Conservation (phyloP, 1,140 invertebrate genomes). For the Helicoverpa zea region DNA sequence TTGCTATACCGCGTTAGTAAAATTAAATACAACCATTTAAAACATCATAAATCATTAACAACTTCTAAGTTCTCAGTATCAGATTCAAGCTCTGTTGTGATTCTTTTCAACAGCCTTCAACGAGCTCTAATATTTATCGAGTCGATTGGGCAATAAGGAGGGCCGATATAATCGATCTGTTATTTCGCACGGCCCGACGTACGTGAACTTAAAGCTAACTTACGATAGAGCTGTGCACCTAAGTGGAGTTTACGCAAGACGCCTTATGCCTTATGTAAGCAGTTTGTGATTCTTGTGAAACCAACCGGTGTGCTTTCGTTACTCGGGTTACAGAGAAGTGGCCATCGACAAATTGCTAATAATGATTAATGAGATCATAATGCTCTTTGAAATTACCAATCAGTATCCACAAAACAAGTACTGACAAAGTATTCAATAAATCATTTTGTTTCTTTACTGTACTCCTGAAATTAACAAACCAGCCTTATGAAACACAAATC, state of each 20-base stretch:
- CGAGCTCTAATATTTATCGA: slow-evolving; percentile 42
- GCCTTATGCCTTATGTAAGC: slow-evolving; percentile 77
- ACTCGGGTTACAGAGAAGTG: slow-evolving; percentile 62
- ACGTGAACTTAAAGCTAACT: slow-evolving; percentile 77
- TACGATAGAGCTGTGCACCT: slow-evolving; percentile 67
- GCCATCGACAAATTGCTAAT: slow-evolving; percentile 64
- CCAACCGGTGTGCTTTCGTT: slow-evolving; percentile 70
- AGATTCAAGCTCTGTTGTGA: slow-evolving; percentile 10
- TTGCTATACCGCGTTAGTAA: not conserved
- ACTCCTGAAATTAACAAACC: slow-evolving; percentile 9
- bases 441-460: not conserved
- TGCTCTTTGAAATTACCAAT: slow-evolving; percentile 50
- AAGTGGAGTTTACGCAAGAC: slow-evolving; percentile 78
- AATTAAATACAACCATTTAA: not conserved
- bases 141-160: slow-evolving; percentile 40
- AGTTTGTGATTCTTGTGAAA: slow-evolving; percentile 78
- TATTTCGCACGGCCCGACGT: slow-evolving; percentile 65
- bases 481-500: slow-evolving; percentile 12
- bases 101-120: slow-evolving; percentile 37
- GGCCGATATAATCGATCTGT: slow-evolving; percentile 65
- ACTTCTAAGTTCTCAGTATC: slow-evolving; percentile 1
- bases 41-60: not conserved
- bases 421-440: slow-evolving; percentile 23
- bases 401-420: not conserved
- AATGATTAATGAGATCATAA: slow-evolving; percentile 58